These are phyloP conservation scores for Podiceps cristatus DNA, from an alignment of 2,113 vertebrate species.

Conservation along the genomic window DNA sequence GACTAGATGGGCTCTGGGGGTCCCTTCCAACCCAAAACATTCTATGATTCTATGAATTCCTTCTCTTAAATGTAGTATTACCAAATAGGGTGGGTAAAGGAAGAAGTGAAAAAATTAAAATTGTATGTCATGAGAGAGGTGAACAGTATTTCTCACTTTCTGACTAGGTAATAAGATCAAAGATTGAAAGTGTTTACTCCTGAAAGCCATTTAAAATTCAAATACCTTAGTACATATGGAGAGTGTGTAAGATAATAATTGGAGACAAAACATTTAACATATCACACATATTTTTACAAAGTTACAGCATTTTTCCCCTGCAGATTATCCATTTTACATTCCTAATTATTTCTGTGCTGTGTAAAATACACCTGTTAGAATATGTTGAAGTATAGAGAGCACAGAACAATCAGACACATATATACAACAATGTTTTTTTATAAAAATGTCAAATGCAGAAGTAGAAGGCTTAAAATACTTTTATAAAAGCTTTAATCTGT, in stretches of 20 bases:
- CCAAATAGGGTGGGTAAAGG: neutral
- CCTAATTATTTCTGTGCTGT: neutral
- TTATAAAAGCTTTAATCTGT: neutral
- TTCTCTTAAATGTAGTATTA: neutral
- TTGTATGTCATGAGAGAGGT: neutral
- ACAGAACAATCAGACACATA: neutral
- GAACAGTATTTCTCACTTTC: neutral
- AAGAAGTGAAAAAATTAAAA: neutral
- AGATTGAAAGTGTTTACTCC: neutral
- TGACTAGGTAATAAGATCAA: neutral
- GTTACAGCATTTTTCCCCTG: neutral
- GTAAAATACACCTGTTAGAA: neutral
- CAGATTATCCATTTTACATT: neutral
- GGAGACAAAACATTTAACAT: slow-evolving; percentile 3
- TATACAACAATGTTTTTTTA: neutral
- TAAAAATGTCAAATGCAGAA: slow-evolving; percentile 23
- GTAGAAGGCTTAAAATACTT: neutral
- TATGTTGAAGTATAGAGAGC: neutral
- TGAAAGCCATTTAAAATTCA: neutral
- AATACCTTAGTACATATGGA: neutral
- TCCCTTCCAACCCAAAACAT: too few species aligned
- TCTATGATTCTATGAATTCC: too few species aligned
- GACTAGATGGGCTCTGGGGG: too few species aligned
- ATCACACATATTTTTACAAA: neutral
- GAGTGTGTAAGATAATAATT: neutral